Base-by-base conservation (phyloP, 2,888 invertebrate genomes). In the Loripinus fragilis region DNA sequence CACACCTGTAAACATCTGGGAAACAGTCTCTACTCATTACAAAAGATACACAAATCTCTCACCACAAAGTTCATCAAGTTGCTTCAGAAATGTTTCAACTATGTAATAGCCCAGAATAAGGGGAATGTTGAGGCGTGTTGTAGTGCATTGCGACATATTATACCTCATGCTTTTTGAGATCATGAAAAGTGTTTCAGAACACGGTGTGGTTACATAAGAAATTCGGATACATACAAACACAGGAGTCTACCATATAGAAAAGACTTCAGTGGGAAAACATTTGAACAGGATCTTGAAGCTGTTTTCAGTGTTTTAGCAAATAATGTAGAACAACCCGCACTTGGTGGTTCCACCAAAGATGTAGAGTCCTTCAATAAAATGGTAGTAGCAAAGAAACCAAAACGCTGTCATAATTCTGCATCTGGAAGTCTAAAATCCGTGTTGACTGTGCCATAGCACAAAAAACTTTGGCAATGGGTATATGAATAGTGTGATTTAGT, bases 311-410 rank as follows among this genome's bases (percentile, higher is more conserved):
- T n/a, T 1, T 77, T 77, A 48, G 52, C 33, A 23, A 30, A 30
- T 17, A 81, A 77, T 69, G 50, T 65, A 17, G 72, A 64, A 23
- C n/a, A 77, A 70, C 74, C 77, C 45, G 77, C 80, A 5, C 80
- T 77, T 25, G 77, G 74, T 33, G 74, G 67, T 35, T 74, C 76
- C n/a, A 80, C 80, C n/a, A 80, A 80, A 30, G 77, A 77, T 52
- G 73, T 80, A 25, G 75, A 81, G 66, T 81, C 77, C 1, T 77
- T 81, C 41, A 81, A 81, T 55, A 81, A 75, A n/a, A n/a, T n/a
- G n/a, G n/a, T n/a, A n/a, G n/a, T n/a, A n/a, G n/a, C n/a, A n/a
- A n/a, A 81, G 52, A 78, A 77, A 7, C 78, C 74, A 17, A 81
- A 78, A 41, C 55, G 77, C 15, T 70, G 68, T 17, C 77, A 81